Base-by-base conservation (phyloP, 2,888 invertebrate species). In the Cinara cedri region DNA sequence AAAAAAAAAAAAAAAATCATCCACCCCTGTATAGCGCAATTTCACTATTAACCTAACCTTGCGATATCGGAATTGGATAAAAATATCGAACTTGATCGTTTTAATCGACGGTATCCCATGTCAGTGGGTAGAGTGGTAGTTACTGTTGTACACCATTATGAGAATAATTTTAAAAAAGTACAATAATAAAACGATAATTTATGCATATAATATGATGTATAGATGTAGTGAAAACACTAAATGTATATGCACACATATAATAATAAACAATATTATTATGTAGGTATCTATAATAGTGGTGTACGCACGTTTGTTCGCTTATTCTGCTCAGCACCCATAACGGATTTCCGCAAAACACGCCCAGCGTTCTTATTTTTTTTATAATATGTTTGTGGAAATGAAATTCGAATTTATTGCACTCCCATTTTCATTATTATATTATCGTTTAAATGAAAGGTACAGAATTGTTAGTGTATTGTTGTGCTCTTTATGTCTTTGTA, bases 331-430 rank as follows among this genome's bases (percentile, higher is more conserved):
- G 54, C 34, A 60, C 60, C 65, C 49, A 46, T 16, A 76, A 78
- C 76, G 76, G 76, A 78, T 78, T 78, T 78, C 76, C 76, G 76
- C 76, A 68, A 70, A 78, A 78, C 76, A 78, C 76, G 76, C 76
- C 76, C 60, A 57, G 34, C 60, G 21, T 34, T 34, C 6, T 34
- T 34, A 6, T 34, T 34, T 34, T 34, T 34, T 34, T 34, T 34
- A 10, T n/a, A 6, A 1, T 62, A 51, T 19, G 21, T n/a, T 71
- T n/a, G 74, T 74, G 51, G 74, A 74, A 63, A 74, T 63, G 51
- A 74, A 74, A 57, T 78, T 78, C 21, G 68, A 57, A 68, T 70
- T 76, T 70, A 70, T 78, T 51, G 76, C 76, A 70, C 76, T 21
- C 76, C 76, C 76, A 78, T 78, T 70, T 68, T 49, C 34, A 60